A percentile compares a stretch with the other conserved stretches of the same genome.
Conservation (phyloP, 2,888 invertebrate genomes). For the Hoplodrina blanda region DNA sequence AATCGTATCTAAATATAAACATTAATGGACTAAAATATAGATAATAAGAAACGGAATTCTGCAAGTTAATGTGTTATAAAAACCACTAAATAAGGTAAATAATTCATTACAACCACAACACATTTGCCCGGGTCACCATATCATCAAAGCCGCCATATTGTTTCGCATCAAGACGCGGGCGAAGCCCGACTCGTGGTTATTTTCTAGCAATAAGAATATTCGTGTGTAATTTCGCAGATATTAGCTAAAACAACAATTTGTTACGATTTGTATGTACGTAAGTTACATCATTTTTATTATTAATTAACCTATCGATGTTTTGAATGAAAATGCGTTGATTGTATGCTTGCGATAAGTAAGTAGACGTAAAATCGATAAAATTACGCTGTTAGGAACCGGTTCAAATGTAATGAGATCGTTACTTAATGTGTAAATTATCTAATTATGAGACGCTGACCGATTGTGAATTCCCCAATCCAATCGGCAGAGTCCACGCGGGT, state of each 20-base stretch:
- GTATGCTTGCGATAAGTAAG: conserved; percentile 1
- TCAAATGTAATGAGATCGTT: neutral
- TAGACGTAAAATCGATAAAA: conserved; percentile 42
- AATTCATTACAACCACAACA: neutral
- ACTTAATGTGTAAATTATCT: neutral
- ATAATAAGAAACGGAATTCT: neutral
- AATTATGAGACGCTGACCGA: neutral
- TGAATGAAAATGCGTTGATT: conserved; percentile 24
- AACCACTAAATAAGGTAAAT: conserved; percentile 45
- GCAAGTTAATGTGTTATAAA: conserved; percentile 11
- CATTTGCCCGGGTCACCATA: conserved; percentile 40
- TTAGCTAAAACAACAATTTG: neutral
- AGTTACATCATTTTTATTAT: neutral
- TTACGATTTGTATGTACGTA: neutral
- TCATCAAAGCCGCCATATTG: conserved; percentile 66
- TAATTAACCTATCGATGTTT: neutral
- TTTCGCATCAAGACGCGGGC: conserved; percentile 49
- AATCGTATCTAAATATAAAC: conserved; percentile 1
- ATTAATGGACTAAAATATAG: neutral
- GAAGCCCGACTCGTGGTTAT: conserved; percentile 43
- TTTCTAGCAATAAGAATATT: neutral
- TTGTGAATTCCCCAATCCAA: neutral
- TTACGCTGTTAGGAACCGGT: neutral
- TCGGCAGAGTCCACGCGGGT: conserved; percentile 48
- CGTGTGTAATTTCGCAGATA: neutral